Base-by-base conservation (phyloP, 2,797 vertebrate species). In the Protosalanx chinensis region DNA sequence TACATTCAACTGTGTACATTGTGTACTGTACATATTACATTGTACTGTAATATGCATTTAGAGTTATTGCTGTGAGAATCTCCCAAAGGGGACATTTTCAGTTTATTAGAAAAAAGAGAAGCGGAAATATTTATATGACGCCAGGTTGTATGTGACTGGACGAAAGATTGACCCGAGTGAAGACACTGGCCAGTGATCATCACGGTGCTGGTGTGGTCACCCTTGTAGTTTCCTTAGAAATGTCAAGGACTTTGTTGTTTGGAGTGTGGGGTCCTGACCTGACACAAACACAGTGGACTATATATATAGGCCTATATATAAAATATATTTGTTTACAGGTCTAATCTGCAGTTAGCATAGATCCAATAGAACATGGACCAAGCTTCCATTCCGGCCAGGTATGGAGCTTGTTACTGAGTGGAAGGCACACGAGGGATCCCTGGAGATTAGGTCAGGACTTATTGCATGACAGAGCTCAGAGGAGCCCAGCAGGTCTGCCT, bases 341-440 rank as follows among this genome's bases (percentile, higher is more conserved):
- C 2, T 18, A 58, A 68, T 51, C 41, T 66, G 66, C 33, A 32
- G 60, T 56, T 71, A 35, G 57, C 67, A 80, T 72, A 58, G 79
- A 82, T 77, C 68, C 57, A 35, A 63, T 56, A 58, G 37, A 23
- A 69, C 53, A 64, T 72, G 16, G 20, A 60, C 56, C 32, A 23
- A 63, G 72, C 68, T 62, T 18, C 65, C 67, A 41, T 23, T 46
- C 63, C 32, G n/a, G 49, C 4, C 58, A 71, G 76, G 70, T 64
- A 70, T 53, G 71, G 65, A 71, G 74, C 70, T 81, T 80, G 71
- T 81, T 75, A 73, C 71, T 72, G 74, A 78, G 81, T 68, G 12
- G 58, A 91, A 93, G 91, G 92, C 92, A 93, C 91, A 82, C 80
- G 27, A 59, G 72, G 79, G 82, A 76, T 74, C 76, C 82, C 79